Base-by-base conservation (phyloP, 2,888 invertebrate species). In the Cryptocheilus praepositus region DNA sequence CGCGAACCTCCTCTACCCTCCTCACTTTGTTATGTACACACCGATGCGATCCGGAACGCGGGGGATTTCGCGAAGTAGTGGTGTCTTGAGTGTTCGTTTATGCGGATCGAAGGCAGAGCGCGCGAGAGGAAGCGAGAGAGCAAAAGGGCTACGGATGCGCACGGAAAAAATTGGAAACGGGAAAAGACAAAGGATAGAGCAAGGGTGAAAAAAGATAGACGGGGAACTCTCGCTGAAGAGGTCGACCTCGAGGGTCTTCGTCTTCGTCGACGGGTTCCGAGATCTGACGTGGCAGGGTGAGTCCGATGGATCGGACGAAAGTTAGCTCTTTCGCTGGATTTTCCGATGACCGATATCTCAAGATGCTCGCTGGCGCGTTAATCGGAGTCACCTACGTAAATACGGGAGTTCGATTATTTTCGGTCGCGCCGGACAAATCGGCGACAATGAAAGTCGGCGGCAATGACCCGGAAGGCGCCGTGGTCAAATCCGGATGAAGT, bases 11-110 rank as follows among this genome's bases (percentile, higher is more conserved):
- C 53, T 22, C 25, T 7, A 8, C 19, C 16, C 49, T 49, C 16
- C 49, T 49, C 16, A 71, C 64, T 64, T 64, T 63, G 70, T 64
- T 65, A 64, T 67, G 54, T 54, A 64, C 55, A 49, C 65, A 52
- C 67, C 67, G 73, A 72, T 73, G 69, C 73, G 68, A 73, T 68
- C 73, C 73, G 56, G 54, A 61, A 54, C 53, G 45, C 54, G 54
- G 25, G 57, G 44, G 71, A 73, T 73, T 73, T 58, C 63, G 65
- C 56, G 62, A 55, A 44, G 59, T 60, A 54, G 59, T 46, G 71
- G 36, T 68, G 51, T 59, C 65, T 66, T 64, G 60, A 73, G 59
- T 61, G 63, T 67, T 55, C 65, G 70, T 67, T 74, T 73, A 65
- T 63, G 70, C 63, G 70, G 53, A 61, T 49, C 25, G 22, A 54